Base-by-base conservation (phyloP, 2,797 vertebrate genomes). In the Enteromius fasciolatus region DNA sequence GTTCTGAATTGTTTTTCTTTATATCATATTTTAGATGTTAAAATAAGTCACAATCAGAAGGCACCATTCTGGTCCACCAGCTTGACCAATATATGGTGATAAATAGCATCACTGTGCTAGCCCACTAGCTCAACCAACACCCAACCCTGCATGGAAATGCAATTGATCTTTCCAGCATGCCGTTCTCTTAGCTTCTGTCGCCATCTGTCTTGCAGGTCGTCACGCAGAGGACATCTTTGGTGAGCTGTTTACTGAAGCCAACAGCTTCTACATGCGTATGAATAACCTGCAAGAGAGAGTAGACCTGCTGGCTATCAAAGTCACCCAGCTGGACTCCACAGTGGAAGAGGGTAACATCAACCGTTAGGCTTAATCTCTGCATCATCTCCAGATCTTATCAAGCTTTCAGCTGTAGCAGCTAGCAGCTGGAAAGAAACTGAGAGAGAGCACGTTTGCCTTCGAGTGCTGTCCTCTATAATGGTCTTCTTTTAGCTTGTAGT, bases 211-310 rank as follows among this genome's bases (percentile, higher is more conserved):
- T 85, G 64, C 87, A 97, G 97, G 97, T 90, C 94, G 95, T 48
- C 97, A 97, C 0, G 97, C 97, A 0, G 97, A 97, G 90, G 97
- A 97, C 90, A 96, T 97, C 81, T 97, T 97, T 0, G 96, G 96
- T 0, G 96, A 97, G 87, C 93, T 97, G 54, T 97, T 97, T 88
- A 97, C 97, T 0, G 96, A 98, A 91, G 97, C 97, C 87, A 97
- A 97, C 91, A 95, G 95, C 76, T 97, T 98, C 95, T 97, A 96
- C 92, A 91, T 97, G 94, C 87, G 97, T 87, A 97, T 97, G 96
- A 97, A 95, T 90, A 95, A 94, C 0, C 94, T 97, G 86, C 97
- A 97, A 93, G 97, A 97, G 90, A 92, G 96, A 57, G 96, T 98
- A 85, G 97, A 98, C 89, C 94, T 96, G 86, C 93, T 98, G 90